Evolutionary conservation across 2,113 vertebrate species (phyloP).

Genomic region (Lepus timidus): DNA sequence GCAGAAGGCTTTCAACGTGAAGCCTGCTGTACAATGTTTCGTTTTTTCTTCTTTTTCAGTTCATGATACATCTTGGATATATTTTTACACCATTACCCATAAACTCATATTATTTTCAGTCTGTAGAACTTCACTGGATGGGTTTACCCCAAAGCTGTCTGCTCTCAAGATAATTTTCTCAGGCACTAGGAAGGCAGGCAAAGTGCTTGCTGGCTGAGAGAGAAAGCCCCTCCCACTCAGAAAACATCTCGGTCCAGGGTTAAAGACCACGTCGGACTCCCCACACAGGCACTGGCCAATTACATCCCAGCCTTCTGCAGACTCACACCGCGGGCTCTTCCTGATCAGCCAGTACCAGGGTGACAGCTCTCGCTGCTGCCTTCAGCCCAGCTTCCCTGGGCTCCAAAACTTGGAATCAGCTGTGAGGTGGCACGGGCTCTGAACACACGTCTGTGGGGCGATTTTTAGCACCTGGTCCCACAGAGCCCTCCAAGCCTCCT

Average conservation of each 20-base stretch:
- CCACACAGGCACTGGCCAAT: neutral
- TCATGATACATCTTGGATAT: neutral
- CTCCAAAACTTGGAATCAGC: neutral
- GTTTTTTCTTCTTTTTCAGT: neutral
- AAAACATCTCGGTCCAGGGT: neutral
- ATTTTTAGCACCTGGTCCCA: neutral
- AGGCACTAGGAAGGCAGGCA: slow-evolving; percentile 19
- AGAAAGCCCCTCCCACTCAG: neutral
- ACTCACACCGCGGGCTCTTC: neutral
- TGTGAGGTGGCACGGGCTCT: neutral
- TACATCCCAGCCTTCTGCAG: neutral
- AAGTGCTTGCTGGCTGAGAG: slow-evolving; percentile 23
- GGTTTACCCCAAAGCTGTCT: slow-evolving; percentile 8
- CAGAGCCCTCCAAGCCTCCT: neutral
- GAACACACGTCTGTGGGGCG: fast-evolving
- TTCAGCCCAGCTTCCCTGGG: neutral
- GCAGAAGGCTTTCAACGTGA: neutral
- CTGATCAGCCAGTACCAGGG: neutral
- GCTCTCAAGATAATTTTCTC: slow-evolving; percentile 69
- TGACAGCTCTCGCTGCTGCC: neutral
- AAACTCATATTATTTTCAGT: slow-evolving; percentile 50
- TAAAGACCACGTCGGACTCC: neutral
- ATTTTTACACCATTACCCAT: slow-evolving; percentile 13
- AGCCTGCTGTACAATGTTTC: neutral
- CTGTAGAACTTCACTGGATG: neutral